Base-by-base conservation (phyloP, 2,797 vertebrate species). In the Melanogrammus aeglefinus region DNA sequence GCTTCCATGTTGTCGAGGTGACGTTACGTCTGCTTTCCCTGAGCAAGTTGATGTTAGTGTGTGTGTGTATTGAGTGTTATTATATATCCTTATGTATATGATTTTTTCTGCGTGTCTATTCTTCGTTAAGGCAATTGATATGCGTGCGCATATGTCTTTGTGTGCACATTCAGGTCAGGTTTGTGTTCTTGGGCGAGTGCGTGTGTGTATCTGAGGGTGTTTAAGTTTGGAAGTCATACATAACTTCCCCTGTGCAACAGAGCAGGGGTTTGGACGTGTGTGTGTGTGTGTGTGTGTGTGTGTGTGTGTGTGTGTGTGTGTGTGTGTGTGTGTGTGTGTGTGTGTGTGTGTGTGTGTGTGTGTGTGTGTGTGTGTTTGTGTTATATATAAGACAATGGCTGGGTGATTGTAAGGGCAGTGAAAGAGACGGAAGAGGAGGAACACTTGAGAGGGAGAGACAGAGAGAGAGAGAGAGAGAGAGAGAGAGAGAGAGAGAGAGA, bases 1-100 rank as follows among this genome's bases (percentile, higher is more conserved):
- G 88, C 85, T 87, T 88, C 82, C 78, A 81, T 63, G 73, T 80
- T 13, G 89, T 86, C 85, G 87, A 91, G 88, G 83, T 89, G 88
- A 90, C 77, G 86, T 83, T 73, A 80, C 76, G 24, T 87, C 89
- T 87, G 79, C 80, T 90, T 80, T 80, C 72, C 81, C 75, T 75
- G 57, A 72, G 77, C 33, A 29, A 66, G 36, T 47, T 16, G 27
- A 71, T 69, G 71, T 74, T 75, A 70, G 79, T 70, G 39, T 63
- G 57, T 71, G 24, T 44, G 13, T 35, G 12, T 76, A 29, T 18
- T 66, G 63, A 27, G 63, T 66, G 63, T 66, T 66, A 27, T 66
- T 66, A n/a, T 66, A 66, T 27, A 66, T 66, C n/a, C 8, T 66
- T 27, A 66, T 66, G 63, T 27, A 12, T 10, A 27, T 24, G 63